A percentile compares a stretch with the other conserved stretches of the same genome.
Conservation (phyloP, 2,797 vertebrate species). For the Sebastes flavidus region DNA sequence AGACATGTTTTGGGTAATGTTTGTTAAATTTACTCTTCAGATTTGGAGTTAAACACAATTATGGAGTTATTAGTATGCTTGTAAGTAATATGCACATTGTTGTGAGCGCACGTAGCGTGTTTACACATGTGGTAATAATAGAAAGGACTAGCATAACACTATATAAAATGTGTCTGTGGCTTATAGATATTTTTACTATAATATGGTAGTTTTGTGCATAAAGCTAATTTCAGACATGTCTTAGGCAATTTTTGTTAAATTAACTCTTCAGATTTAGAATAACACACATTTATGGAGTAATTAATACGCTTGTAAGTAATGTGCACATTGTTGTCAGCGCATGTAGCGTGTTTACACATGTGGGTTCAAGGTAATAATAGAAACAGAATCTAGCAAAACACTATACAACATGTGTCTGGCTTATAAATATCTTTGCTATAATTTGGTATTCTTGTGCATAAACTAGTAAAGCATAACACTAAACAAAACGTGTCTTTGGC, state of each 20-base stretch:
- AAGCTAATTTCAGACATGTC: no score
- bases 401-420: background rate
- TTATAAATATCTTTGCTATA: no score
- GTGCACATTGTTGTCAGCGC: background rate
- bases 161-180: no score
- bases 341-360: background rate
- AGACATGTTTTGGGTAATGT: no score
- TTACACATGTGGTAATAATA: no score
- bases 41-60: background rate
- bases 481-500: no score
- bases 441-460: background rate
- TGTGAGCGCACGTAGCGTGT: constrained; percentile 24
- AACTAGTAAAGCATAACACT: background rate
- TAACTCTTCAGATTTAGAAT: background rate
- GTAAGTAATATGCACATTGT: background rate
- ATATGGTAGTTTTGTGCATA: no score
- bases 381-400: background rate
- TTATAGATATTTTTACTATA: no score
- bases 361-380: background rate
- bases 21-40: no score
- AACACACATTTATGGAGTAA: rapidly evolving
- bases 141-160: background rate
- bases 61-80: rapidly evolving
- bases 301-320: no score
- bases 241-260: no score